Conservation (phyloP, 2,113 vertebrate genomes). For the Eubucco bourcierii region DNA sequence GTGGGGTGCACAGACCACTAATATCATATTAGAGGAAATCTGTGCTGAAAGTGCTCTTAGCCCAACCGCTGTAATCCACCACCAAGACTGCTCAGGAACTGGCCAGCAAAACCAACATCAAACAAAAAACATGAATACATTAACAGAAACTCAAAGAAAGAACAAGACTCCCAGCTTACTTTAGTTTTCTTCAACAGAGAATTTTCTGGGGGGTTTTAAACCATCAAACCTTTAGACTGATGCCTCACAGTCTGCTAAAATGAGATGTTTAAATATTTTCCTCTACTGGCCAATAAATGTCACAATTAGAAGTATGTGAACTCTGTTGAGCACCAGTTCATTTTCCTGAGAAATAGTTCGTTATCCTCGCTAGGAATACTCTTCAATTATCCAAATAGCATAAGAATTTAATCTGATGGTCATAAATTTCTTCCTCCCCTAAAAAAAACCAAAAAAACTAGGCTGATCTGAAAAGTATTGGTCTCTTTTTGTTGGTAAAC, state of each 20-base stretch:
- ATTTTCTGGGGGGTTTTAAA: neutral
- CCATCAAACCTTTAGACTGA: accelerated
- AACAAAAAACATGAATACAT: neutral
- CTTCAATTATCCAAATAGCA: neutral
- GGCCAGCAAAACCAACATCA: neutral
- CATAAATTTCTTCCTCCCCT: neutral
- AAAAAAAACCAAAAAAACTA: neutral
- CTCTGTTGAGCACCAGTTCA: neutral
- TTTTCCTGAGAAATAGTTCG: neutral
- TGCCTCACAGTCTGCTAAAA: neutral
- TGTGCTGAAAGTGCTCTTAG: neutral
- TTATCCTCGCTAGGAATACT: neutral
- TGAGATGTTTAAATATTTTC: neutral
- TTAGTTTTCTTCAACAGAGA: neutral
- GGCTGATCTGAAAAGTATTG: too few relatives aligned
- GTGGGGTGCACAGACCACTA: neutral
- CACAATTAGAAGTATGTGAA: neutral
- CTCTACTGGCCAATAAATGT: neutral
- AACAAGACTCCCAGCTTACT: neutral
- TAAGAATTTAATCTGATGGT: neutral
- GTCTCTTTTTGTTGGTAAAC: neutral
- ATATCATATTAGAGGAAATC: neutral
- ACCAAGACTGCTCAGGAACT: neutral
- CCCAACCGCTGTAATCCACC: neutral
- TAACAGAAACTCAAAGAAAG: neutral